A percentile compares a stretch with the other conserved stretches of the same genome.
These are phyloP conservation scores for Chascanopsetta lugubris DNA, from an alignment of 2,113 vertebrate species.

Conservation along the genomic window DNA sequence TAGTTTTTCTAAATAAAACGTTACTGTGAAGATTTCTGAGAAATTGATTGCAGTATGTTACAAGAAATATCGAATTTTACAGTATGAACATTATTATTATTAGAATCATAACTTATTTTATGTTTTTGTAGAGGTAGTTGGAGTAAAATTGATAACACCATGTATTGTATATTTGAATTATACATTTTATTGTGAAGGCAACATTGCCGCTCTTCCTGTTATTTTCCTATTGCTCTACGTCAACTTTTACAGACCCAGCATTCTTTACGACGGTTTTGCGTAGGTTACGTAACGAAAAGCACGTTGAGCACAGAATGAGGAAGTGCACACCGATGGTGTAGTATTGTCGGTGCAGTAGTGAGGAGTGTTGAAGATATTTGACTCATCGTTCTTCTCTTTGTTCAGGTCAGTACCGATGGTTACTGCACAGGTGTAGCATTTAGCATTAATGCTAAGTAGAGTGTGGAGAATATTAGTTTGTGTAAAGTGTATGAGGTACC, in stretches of 20 bases:
- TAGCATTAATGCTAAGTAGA: not conserved
- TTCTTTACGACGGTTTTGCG: not conserved
- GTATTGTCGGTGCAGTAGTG: not conserved
- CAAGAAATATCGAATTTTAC: no score
- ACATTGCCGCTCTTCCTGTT: not conserved
- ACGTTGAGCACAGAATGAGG: not conserved
- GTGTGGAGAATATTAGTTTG: not conserved
- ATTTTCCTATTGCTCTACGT: not conserved
- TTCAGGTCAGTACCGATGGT: slow-evolving; percentile 14
- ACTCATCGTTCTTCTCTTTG: not conserved
- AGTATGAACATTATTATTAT: no score
- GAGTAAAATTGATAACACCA: no score
- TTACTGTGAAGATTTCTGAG: not conserved
- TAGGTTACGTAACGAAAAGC: not conserved
- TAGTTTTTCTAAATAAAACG: not conserved
- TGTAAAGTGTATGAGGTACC: not conserved
- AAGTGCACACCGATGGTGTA: not conserved
- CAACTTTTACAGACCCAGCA: not conserved
- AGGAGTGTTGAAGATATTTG: not conserved
- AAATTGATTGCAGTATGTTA: no score
- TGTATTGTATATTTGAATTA: no score
- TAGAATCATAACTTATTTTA: no score
- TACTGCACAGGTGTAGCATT: not conserved
- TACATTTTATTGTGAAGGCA: not conserved
- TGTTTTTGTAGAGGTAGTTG: no score